Evolutionary conservation across 2,797 vertebrate genomes (phyloP), one percentile per base, ranked within the genome.

Genomic region (Trichosurus vulpecula): DNA sequence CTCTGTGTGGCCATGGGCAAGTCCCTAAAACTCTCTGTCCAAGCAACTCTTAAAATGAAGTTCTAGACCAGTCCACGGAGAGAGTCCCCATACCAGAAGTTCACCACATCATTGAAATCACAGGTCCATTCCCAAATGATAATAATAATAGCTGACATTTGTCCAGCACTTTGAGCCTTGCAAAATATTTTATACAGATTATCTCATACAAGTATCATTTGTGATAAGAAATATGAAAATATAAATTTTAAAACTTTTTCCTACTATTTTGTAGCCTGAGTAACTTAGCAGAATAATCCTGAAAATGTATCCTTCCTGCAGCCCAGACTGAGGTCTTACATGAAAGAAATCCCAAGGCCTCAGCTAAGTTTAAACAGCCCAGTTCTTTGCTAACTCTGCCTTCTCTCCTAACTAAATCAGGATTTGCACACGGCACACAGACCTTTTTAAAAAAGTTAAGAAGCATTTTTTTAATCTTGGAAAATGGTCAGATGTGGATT

Each of bases 221-320:
- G 74, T 13, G 13, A 41, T 74, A 74, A 41, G n/a, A 74, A 81
- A 47, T 8, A 10, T 47, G 22, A 81, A 27, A 81, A n/a, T 66
- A 30, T 66, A 16, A 81, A 27, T 47, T 3, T 9, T 11, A 27
- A 47, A 47, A 10, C 52, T 94, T 91, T 25, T 58, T 94, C 93
- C 90, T 90, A 27, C 41, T 47, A 51, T 0, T 81, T 8, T 51
- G 91, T 57, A 95, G 41, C 74, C 66, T 52, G 87, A 3, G 35
- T 51, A 55, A 93, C 31, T 22, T 47, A 47, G 22, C 19, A 81
- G 58, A 41, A 94, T 93, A 92, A n/a, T 56, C 54, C 29, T 56
- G 92, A 94, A 52, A 89, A 93, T 0, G 47, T 89, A 35, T 12
- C 10, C 89, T 66, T 96, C 66, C 93, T 41, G 87, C 31, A 94